phyloP scores from a whole-genome alignment of 2,888 invertebrate species.

The Venusia cambrica region DNA sequence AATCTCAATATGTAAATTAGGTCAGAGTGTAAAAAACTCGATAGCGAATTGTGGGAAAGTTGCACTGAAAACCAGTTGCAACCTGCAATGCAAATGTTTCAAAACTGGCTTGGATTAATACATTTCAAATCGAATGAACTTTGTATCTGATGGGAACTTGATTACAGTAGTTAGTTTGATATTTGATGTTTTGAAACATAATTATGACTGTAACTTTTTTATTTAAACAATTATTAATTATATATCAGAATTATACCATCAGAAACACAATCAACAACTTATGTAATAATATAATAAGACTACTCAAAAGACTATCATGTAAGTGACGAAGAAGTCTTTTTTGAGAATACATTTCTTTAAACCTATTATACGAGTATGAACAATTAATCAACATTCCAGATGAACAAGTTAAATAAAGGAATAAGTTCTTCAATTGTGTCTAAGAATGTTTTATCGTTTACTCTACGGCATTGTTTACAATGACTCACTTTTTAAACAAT shows the following conservation, averaged over 20 bases:
- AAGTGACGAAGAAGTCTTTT: no score
- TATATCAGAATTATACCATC: no score
- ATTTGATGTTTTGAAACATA: conserved; percentile 8
- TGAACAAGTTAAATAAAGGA: no score
- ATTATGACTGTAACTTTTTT: no score
- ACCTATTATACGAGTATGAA: no score
- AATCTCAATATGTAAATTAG: conserved; percentile 23
- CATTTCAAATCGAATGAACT: conserved; percentile 9
- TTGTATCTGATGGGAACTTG: conserved; percentile 11
- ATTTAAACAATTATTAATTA: no score
- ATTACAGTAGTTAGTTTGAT: conserved; percentile 10
- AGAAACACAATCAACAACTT: no score
- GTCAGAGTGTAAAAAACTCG: conserved; percentile 12
- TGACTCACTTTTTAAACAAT: conserved; percentile 7
- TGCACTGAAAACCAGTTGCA: conserved; percentile 47
- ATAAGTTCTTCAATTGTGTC: no score
- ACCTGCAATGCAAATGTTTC: conserved; percentile 69
- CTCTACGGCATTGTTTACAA: conserved; percentile 3
- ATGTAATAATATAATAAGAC: no score
- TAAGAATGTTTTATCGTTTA: background rate
- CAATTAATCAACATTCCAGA: no score
- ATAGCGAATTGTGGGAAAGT: conserved; percentile 29
- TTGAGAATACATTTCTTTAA: no score
- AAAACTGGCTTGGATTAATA: conserved; percentile 29
- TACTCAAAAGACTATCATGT: no score